Evolutionary conservation across 2,113 vertebrate species (phyloP).

Genomic region (Meles meles): DNA sequence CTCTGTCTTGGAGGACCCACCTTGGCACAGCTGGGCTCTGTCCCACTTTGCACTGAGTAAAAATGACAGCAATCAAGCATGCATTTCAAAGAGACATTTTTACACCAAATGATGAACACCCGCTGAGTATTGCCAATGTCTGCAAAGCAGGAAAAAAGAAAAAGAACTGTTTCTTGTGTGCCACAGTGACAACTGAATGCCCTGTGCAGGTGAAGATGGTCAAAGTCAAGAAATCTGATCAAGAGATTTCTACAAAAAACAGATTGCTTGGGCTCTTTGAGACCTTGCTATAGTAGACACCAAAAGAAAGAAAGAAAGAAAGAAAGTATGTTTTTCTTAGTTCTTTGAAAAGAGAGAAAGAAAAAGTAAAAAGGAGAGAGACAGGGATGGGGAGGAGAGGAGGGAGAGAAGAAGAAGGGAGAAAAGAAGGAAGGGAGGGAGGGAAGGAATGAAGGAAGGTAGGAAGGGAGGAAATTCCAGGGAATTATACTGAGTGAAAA

Average conservation of each 20-base stretch:
- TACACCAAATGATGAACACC: conserved; percentile 96
- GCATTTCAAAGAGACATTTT: conserved; percentile 98
- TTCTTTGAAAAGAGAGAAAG: conserved; percentile 56
- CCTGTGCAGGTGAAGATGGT: conserved; percentile 97
- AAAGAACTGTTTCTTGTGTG: conserved; percentile 98
- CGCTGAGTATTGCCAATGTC: conserved; percentile 96
- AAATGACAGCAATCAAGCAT: conserved; percentile 98
- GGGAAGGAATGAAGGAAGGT: no score
- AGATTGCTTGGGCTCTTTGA: conserved; percentile 94
- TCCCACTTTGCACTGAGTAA: conserved; percentile 74
- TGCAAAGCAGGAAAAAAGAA: conserved; percentile 99
- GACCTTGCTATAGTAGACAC: conserved; percentile 95
- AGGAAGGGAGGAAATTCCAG: not conserved
- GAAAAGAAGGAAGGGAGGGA: no score
- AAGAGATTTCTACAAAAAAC: conserved; percentile 98
- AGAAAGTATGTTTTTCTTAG: conserved; percentile 88
- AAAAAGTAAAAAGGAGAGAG: not conserved
- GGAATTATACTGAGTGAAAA: not conserved
- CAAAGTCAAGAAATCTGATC: conserved; percentile 99
- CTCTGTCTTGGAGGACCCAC: not conserved
- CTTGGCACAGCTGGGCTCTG: conserved; percentile 33
- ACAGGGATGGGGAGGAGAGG: not conserved
- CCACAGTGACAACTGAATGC: conserved; percentile 94
- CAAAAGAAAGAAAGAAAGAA: conserved; percentile 54
- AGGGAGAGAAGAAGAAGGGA: not conserved